phyloP scores from a whole-genome alignment of 2,888 invertebrate species.

The Tolmerus cingulatus region DNA sequence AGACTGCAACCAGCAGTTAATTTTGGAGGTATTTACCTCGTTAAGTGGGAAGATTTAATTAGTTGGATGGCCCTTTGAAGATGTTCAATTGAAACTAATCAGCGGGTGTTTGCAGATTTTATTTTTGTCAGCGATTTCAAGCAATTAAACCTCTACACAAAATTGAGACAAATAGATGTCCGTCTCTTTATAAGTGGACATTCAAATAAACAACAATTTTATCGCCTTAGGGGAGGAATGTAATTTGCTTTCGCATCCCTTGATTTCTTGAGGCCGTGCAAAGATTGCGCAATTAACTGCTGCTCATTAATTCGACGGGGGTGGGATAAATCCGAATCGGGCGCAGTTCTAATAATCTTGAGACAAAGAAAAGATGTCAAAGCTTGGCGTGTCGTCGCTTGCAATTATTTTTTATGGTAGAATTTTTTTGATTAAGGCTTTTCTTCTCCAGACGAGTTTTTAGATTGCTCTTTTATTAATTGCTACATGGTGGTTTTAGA shows the following conservation, averaged over 20 bases:
- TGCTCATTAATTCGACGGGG: background rate
- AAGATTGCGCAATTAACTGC: background rate
- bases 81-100: background rate
- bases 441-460: background rate
- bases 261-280: background rate
- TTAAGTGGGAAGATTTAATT: background rate
- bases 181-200: background rate
- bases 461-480: background rate
- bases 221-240: background rate
- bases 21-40: background rate
- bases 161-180: background rate
- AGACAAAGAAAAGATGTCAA: background rate
- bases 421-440: background rate
- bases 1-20: background rate
- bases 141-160: background rate
- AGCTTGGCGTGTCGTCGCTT: background rate
- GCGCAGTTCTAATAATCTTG: background rate
- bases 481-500: background rate
- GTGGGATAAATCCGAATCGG: background rate
- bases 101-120: background rate
- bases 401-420: background rate
- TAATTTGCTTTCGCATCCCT: background rate
- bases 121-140: background rate
- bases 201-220: background rate
- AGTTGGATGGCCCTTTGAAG: background rate